Conservation (phyloP, 2,113 vertebrate species). For the Ammodramus savannarum region DNA sequence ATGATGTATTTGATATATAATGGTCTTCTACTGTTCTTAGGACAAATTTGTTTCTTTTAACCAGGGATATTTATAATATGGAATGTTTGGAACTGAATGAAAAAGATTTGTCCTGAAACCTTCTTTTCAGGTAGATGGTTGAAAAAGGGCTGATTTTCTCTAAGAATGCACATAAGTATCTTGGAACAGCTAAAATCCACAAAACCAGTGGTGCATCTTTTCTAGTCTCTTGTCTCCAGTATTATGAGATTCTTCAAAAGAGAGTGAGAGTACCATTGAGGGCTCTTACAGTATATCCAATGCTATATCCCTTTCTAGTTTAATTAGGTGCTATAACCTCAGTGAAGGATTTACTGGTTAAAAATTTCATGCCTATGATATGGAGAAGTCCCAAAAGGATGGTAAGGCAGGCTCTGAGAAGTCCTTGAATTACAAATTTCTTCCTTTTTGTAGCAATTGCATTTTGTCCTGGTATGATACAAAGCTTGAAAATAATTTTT, state of each 20-base stretch:
- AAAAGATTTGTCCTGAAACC: background rate
- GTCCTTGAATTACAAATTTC: background rate
- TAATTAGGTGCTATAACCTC: background rate
- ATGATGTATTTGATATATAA: background rate
- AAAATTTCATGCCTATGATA: background rate
- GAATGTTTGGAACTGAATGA: background rate
- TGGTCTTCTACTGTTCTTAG: background rate
- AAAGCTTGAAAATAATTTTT: background rate
- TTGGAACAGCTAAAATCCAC: background rate
- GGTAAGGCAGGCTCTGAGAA: background rate
- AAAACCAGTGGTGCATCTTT: background rate
- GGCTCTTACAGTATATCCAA: background rate
- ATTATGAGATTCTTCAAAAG: background rate
- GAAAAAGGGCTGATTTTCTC: background rate
- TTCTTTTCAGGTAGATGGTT: background rate
- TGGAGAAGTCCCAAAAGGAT: background rate
- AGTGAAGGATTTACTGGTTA: conserved; percentile 6
- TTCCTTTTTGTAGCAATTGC: background rate
- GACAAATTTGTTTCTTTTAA: background rate
- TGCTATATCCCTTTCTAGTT: background rate
- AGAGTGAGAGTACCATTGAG: background rate
- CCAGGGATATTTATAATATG: background rate
- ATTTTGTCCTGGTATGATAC: background rate
- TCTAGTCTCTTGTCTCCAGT: background rate
- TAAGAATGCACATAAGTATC: background rate